Evolutionary conservation across 2,797 vertebrate species (phyloP).

Genomic region (Clarias platycephalus): DNA sequence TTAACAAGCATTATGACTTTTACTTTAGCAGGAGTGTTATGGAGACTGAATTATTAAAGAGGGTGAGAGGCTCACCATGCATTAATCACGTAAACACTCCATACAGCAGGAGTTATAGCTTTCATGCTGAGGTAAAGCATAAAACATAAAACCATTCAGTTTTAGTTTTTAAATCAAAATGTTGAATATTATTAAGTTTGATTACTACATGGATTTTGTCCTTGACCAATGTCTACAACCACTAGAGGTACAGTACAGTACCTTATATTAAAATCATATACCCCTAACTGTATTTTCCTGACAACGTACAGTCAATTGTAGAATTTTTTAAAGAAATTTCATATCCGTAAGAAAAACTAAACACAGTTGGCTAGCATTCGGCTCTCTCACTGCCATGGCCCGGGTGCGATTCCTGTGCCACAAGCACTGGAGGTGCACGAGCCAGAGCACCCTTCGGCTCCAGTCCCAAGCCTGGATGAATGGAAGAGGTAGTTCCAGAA

Average conservation of each 20-base stretch:
- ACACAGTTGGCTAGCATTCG: no score
- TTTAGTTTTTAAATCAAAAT: conserved; percentile 19
- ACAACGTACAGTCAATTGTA: background rate
- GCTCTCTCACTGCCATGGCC: no score
- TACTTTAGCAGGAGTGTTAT: conserved; percentile 35
- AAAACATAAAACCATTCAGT: conserved; percentile 11
- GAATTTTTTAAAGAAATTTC: background rate
- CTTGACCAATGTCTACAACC: background rate
- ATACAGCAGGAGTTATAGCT: conserved; percentile 14
- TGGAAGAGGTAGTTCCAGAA: no score
- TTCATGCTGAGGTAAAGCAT: conserved; percentile 8
- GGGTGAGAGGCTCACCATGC: conserved; percentile 10
- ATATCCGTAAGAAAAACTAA: background rate
- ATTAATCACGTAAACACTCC: conserved; percentile 33
- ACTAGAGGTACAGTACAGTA: background rate
- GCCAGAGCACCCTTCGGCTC: no score
- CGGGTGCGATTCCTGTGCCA: no score
- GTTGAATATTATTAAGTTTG: background rate
- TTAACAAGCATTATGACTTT: conserved; percentile 55
- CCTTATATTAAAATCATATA: background rate
- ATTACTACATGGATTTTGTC: background rate
- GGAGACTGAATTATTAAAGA: conserved; percentile 34
- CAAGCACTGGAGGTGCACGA: no score
- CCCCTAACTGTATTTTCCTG: background rate
- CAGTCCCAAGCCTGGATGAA: no score